Conservation (phyloP, 1,140 invertebrate species). For the Conus betulinus region DNA sequence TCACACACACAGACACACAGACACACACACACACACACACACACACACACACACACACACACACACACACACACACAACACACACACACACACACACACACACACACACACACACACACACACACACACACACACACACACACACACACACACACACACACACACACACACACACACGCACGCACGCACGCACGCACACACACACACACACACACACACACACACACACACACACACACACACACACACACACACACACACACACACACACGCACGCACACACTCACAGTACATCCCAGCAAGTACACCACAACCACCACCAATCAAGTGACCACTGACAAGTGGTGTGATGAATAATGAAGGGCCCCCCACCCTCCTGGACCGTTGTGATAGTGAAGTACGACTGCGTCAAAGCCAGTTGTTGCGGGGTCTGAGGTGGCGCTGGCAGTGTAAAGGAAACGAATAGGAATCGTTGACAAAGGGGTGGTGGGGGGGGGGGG, state of each 20-base stretch:
- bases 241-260: slow-evolving; percentile 3
- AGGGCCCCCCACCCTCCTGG: too few species aligned
- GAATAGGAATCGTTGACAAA: too few species aligned
- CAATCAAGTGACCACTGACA: too few species aligned
- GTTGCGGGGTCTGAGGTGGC: not conserved
- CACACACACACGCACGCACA: too few species aligned
- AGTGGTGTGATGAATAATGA: too few species aligned
- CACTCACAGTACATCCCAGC: too few species aligned
- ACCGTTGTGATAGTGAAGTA: too few species aligned
- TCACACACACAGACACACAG: too few species aligned
- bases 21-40: not conserved
- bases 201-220: slow-evolving; percentile 3
- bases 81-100: slow-evolving; percentile 7
- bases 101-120: slow-evolving; percentile 5
- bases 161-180: not conserved
- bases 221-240: slow-evolving; percentile 3
- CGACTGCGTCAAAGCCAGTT: too few species aligned
- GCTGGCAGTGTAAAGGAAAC: not conserved
- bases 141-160: not conserved
- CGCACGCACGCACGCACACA: not conserved
- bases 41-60: slow-evolving; percentile 7
- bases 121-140: not conserved
- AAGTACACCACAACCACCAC: too few species aligned
- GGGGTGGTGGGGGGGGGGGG: too few species aligned
- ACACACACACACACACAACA: slow-evolving; percentile 7